Base-by-base conservation (phyloP, 2,888 invertebrate species). In the Scaptodrosophila latifasciaeformis region DNA sequence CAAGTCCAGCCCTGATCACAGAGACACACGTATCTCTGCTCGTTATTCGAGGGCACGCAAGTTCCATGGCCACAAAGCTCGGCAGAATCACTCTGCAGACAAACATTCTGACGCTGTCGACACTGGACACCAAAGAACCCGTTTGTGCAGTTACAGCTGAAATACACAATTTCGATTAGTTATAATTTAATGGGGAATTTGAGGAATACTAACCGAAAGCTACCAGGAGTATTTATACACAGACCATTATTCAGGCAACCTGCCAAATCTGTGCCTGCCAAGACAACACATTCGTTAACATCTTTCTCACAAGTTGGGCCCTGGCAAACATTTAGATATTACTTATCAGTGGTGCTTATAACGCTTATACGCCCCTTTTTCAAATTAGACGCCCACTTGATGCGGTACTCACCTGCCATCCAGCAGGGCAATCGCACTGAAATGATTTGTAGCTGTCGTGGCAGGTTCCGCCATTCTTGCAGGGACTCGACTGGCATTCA, bases 161-260 rank as follows among this genome's bases (percentile, higher is more conserved):
- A 54, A 39, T 24, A 24, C 2, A 9, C 5, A 2, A 19, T 7
- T 21, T 29, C 1, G 1, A 21, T 12, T 7, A 7, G 0, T n/a
- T 7, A 9, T 24, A n/a, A n/a, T 12, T 19, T 3, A 4, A 43
- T 10, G 2, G 43, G 10, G 10, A 24, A 4, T 2, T 2, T 5
- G 1, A 24, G 10, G 9, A 7, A 1, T 19, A 55, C 68, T 83
- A 85, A 94, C 91, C 91, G 90, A 84, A 93, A 97, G 35, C 92
- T 89, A 52, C 97, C 97, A 0, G 89, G 90, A 27, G 88, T 90
- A 84, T 97, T 96, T 27, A 91, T 85, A 81, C 97, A 97, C 1
- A 91, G 91, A 0, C 92, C 96, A 43, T 93, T 93, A 86, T 97
- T 96, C 87, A 96, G 95, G 83, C 97, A 97, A 0, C 95, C 96